These are phyloP conservation scores for Parelbella ahira DNA, from an alignment of 2,888 invertebrate species.

Conservation along the genomic window DNA sequence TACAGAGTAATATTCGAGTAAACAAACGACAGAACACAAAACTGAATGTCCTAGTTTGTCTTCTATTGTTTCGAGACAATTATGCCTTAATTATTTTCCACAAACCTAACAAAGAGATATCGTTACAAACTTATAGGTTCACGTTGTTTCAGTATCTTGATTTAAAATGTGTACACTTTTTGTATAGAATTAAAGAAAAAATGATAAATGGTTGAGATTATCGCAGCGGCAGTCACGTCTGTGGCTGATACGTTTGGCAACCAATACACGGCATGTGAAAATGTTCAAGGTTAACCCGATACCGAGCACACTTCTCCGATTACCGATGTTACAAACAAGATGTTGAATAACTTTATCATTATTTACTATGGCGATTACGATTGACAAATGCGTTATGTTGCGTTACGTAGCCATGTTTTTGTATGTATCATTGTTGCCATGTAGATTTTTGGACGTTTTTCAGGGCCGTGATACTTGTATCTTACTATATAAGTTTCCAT, in stretches of 20 bases:
- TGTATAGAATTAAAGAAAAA: conserved; percentile 27
- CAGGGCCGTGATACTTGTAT: no score
- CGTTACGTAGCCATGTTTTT: no score
- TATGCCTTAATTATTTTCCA: background rate
- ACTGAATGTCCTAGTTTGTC: background rate
- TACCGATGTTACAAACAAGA: conserved; percentile 20
- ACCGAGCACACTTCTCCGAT: conserved; percentile 20
- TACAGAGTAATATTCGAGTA: no score
- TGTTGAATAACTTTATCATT: conserved; percentile 5
- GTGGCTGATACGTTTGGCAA: conserved; percentile 41
- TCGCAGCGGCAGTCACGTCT: conserved; percentile 40
- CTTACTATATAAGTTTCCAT: no score
- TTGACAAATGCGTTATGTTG: no score
- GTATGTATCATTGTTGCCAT: no score
- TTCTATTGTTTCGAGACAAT: background rate
- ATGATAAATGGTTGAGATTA: conserved; percentile 39
- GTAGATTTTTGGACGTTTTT: background rate
- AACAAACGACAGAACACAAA: no score
- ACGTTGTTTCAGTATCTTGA: background rate
- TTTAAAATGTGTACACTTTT: conserved; percentile 6
- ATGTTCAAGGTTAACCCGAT: conserved; percentile 39
- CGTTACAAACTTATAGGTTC: conserved; percentile 12
- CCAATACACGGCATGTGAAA: conserved; percentile 38
- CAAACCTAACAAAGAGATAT: conserved; percentile 2
- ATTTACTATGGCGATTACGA: conserved; percentile 3